Evolutionary conservation across 2,113 vertebrate genomes (phyloP).

Genomic region (Lipophrys pholis): DNA sequence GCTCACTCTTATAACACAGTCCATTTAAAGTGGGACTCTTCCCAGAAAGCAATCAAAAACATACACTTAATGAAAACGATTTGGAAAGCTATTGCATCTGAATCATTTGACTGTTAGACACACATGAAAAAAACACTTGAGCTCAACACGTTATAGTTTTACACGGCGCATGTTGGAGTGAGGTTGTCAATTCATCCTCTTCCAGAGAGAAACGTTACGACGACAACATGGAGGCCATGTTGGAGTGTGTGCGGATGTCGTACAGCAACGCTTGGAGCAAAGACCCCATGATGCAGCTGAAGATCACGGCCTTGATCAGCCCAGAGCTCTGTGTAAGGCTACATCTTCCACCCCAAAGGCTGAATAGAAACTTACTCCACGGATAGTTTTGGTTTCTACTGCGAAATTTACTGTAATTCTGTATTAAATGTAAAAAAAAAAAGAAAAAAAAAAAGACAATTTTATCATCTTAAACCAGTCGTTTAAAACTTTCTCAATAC

Average conservation of each 20-base stretch:
- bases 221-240: conserved; percentile 84
- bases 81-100: too few species aligned
- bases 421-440: not conserved
- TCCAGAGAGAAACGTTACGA: conserved; percentile 84
- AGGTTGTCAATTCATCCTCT: not conserved
- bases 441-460: too few species aligned
- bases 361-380: not conserved
- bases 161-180: not conserved
- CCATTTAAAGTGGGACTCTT: too few species aligned
- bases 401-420: not conserved
- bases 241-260: conserved; percentile 89
- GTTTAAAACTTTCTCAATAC: too few species aligned
- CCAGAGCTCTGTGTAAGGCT: conserved; percentile 88
- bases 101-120: too few species aligned
- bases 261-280: conserved; percentile 77
- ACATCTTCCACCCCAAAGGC: not conserved
- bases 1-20: not conserved
- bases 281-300: conserved; percentile 92
- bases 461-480: too few species aligned
- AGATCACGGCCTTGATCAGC: conserved; percentile 89
- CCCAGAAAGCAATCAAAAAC: too few species aligned
- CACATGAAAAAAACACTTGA: too few species aligned
- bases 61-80: not conserved
- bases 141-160: too few species aligned
- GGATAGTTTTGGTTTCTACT: not conserved